phyloP scores from a whole-genome alignment of 2,113 vertebrate species.

The Hippocampus abdominalis region DNA sequence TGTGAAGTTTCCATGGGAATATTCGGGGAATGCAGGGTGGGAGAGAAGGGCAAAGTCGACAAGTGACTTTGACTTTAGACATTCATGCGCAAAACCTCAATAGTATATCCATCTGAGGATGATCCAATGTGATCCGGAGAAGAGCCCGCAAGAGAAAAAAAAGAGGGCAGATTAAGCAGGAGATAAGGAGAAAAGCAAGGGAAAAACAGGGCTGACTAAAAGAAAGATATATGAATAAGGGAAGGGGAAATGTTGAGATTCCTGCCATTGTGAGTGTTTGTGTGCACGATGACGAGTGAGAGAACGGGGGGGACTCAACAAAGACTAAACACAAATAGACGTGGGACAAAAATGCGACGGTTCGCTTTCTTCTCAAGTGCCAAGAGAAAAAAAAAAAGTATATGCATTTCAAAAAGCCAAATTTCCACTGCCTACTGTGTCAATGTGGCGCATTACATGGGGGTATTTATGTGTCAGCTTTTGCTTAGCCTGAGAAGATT shows the following conservation, averaged over 20 bases:
- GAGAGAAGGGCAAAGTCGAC: conserved; percentile 34
- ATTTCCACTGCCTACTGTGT: conserved; percentile 22
- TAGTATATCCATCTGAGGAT: conserved; percentile 52
- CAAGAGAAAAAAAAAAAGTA: conserved; percentile 15
- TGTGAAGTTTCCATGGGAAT: conserved; percentile 36
- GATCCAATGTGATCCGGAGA: conserved; percentile 40
- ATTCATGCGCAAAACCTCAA: conserved; percentile 21
- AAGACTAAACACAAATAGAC: conserved; percentile 40
- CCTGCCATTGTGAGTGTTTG: conserved; percentile 55
- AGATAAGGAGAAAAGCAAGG: conserved; percentile 30
- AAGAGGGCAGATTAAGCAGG: conserved; percentile 41
- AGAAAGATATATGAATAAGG: conserved; percentile 38
- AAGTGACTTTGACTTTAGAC: conserved; percentile 53
- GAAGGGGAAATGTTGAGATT: conserved; percentile 49
- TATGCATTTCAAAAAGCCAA: conserved; percentile 43
- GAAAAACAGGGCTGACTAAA: conserved; percentile 11
- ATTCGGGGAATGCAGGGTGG: conserved; percentile 24
- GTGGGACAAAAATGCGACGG: conserved; percentile 31
- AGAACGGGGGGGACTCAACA: conserved; percentile 41
- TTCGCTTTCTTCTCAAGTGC: conserved; percentile 27
- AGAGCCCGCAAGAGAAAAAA: conserved; percentile 24
- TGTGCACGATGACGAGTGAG: conserved; percentile 13
- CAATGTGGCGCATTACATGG: conserved; percentile 13
- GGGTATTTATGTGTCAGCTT: conserved; percentile 23
- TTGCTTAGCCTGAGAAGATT: conserved; percentile 12